Evolutionary conservation across 2,113 vertebrate genomes (phyloP).

Genomic region (Euleptes europaea): DNA sequence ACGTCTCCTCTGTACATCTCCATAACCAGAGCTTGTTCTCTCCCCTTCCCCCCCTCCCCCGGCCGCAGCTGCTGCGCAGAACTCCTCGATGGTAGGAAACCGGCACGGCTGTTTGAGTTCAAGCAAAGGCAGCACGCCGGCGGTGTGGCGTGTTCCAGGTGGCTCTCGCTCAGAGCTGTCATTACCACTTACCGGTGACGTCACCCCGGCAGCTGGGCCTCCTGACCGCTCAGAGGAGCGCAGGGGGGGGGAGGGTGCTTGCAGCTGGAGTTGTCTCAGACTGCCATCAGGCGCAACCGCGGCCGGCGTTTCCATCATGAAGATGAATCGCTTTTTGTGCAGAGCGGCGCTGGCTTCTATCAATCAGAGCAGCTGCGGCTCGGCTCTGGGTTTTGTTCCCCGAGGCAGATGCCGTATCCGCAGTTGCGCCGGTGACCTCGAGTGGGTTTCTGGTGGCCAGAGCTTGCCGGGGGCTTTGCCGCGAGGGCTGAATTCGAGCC

Average conservation of each 20-base stretch:
- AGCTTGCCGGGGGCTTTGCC: too few relatives aligned
- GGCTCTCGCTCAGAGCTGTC: conserved; percentile 12
- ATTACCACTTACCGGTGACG: conserved; percentile 21
- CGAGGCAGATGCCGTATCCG: not conserved
- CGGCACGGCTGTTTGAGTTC: conserved; percentile 13
- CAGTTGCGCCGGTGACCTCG: not conserved
- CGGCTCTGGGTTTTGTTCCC: not conserved
- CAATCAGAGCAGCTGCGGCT: not conserved
- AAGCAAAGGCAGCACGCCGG: not conserved
- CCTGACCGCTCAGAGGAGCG: not conserved
- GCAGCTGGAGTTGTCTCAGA: conserved; percentile 30
- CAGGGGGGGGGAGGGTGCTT: not conserved
- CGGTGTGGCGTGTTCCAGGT: not conserved
- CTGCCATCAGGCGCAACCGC: conserved; percentile 4
- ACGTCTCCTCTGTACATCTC: not conserved
- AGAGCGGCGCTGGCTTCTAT: not conserved
- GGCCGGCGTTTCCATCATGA: conserved; percentile 2
- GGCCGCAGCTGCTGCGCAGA: not conserved
- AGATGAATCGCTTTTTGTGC: conserved; percentile 31
- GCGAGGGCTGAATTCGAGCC: not conserved
- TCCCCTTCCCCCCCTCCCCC: not conserved
- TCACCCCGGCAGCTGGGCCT: conserved; percentile 37
- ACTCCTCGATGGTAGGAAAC: conserved; percentile 8
- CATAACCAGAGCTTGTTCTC: not conserved
- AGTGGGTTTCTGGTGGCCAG: not conserved